phyloP scores from a whole-genome alignment of 2,888 invertebrate genomes.

The Exocentrus adspersus region DNA sequence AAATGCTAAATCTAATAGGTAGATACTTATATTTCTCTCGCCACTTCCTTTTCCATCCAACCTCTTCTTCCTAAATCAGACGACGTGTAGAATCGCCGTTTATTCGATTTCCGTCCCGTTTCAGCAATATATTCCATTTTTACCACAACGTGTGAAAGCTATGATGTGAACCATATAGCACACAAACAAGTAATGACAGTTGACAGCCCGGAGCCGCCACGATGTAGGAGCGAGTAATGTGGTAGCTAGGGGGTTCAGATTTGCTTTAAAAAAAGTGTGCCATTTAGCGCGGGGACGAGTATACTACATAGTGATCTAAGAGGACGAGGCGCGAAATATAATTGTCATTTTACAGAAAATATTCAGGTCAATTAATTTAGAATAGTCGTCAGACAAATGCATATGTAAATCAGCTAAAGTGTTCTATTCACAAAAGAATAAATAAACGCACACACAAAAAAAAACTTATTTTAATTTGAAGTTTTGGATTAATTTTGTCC shows the following conservation, averaged over 20 bases:
- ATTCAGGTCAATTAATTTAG: too few relatives aligned
- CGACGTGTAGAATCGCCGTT: background rate
- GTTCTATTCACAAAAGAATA: too few relatives aligned
- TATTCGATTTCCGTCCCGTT: background rate
- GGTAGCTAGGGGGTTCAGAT: background rate
- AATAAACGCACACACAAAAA: too few relatives aligned
- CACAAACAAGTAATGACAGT: background rate
- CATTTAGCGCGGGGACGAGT: background rate
- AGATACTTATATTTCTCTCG: background rate
- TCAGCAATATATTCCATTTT: background rate
- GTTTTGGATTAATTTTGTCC: too few relatives aligned
- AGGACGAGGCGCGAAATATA: too few relatives aligned
- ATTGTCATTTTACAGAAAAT: too few relatives aligned
- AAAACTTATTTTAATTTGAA: too few relatives aligned
- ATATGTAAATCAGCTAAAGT: too few relatives aligned
- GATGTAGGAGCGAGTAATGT: background rate
- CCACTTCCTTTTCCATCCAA: background rate
- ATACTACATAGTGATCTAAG: too few relatives aligned
- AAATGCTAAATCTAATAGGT: too few relatives aligned
- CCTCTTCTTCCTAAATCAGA: background rate
- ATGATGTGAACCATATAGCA: background rate
- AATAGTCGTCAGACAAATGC: too few relatives aligned
- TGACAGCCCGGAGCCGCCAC: too few relatives aligned
- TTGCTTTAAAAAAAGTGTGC: background rate
- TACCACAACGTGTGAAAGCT: background rate